phyloP scores from a whole-genome alignment of 2,888 invertebrate genomes.

The Melanargia galathea region DNA sequence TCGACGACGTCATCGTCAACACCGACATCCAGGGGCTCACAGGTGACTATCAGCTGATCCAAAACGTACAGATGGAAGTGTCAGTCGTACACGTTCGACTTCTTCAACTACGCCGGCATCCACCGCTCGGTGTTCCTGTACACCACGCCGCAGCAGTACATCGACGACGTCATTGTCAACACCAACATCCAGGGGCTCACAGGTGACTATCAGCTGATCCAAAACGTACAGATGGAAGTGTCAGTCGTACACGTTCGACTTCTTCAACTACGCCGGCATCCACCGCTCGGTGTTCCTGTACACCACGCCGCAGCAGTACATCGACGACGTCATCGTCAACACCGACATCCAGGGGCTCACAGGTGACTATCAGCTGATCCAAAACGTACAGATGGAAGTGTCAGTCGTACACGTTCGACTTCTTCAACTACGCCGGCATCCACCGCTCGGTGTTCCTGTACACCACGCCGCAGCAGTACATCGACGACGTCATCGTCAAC shows the following conservation, averaged over 20 bases:
- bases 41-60: no score
- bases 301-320: conserved; percentile 91
- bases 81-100: conserved; percentile 96
- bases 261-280: conserved; percentile 99
- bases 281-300: conserved; percentile 95
- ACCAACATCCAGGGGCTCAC: conserved; percentile 86
- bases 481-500: conserved; percentile 92
- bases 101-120: conserved; percentile 99
- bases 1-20: conserved; percentile 92
- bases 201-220: no score
- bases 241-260: conserved; percentile 96
- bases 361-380: no score
- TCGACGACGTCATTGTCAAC: conserved; percentile 92
- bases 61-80: no score
- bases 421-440: conserved; percentile 99
- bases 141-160: conserved; percentile 91
- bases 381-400: no score
- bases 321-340: conserved; percentile 92
- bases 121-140: conserved; percentile 95
- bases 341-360: conserved; percentile 86
- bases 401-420: conserved; percentile 96
- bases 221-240: no score
- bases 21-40: conserved; percentile 86
- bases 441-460: conserved; percentile 95
- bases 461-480: conserved; percentile 91